Conservation (phyloP, 2,113 vertebrate genomes). For the Nothocercus nigrocapillus region DNA sequence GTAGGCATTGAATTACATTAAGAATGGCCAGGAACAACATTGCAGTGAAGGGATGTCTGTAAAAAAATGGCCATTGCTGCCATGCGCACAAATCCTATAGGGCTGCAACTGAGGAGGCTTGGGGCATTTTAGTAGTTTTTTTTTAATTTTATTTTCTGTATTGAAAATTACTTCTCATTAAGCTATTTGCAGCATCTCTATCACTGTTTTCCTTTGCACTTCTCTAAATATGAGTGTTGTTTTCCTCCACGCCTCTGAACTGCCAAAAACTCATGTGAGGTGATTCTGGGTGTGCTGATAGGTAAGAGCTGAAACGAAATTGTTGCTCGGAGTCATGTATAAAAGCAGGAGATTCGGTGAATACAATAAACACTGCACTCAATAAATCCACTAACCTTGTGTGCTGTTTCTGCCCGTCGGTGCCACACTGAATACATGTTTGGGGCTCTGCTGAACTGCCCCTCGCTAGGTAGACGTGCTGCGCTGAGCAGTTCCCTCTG, state of each 20-base stretch:
- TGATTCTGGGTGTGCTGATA: not conserved
- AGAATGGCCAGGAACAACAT: not conserved
- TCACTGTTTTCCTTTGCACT: not conserved
- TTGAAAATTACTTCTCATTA: not conserved
- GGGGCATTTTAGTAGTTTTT: not conserved
- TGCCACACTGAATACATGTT: not conserved
- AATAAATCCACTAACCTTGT: not conserved
- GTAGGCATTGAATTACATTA: not conserved
- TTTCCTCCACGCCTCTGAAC: not conserved
- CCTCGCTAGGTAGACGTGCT: not conserved
- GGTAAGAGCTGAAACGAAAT: not conserved
- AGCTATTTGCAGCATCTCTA: not conserved
- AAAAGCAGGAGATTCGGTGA: not conserved
- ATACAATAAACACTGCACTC: not conserved
- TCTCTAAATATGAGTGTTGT: not conserved
- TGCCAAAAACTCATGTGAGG: not conserved
- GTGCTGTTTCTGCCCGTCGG: not conserved
- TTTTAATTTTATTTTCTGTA: not conserved
- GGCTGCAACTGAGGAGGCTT: rapidly evolving
- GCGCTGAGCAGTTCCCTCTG: rapidly evolving
- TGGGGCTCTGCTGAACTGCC: not conserved
- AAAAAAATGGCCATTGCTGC: not conserved
- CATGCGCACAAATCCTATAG: rapidly evolving
- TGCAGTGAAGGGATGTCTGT: not conserved
- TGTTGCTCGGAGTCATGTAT: not conserved